Evolutionary conservation across 2,113 vertebrate genomes (phyloP).

Genomic region (Galeopterus variegatus): DNA sequence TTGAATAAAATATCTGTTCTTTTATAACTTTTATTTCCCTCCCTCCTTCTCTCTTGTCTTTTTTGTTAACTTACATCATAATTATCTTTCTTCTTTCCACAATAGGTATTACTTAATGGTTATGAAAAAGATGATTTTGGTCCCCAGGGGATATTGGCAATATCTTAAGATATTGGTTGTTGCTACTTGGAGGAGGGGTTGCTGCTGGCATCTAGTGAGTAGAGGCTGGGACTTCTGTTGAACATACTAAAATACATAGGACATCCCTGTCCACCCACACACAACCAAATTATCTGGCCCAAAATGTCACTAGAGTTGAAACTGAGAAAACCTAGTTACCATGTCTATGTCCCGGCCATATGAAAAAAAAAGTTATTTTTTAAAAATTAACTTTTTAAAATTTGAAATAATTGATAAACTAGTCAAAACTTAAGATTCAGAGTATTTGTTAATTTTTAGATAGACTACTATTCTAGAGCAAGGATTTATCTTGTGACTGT

Average conservation of each 20-base stretch:
- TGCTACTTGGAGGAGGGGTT: neutral
- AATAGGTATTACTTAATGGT: neutral
- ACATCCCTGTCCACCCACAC: fast-evolving
- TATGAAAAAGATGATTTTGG: neutral
- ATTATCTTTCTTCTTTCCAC: neutral
- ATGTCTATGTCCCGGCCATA: neutral
- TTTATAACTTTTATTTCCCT: neutral
- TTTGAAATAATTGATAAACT: neutral
- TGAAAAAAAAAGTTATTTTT: neutral
- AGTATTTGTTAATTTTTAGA: neutral
- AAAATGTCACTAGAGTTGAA: neutral
- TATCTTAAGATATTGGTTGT: neutral
- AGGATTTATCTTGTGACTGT: neutral
- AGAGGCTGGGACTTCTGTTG: neutral
- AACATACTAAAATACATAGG: neutral
- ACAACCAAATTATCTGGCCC: neutral
- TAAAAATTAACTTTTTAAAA: neutral
- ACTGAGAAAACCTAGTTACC: neutral
- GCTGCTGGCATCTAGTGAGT: neutral
- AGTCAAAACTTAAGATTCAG: neutral
- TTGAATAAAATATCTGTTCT: neutral
- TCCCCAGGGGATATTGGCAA: neutral
- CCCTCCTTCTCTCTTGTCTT: neutral
- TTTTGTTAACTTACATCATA: neutral
- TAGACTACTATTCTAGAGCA: neutral